Evolutionary conservation across 1,140 invertebrate species (phyloP).

Genomic region (Phenacoccus solenopsis): DNA sequence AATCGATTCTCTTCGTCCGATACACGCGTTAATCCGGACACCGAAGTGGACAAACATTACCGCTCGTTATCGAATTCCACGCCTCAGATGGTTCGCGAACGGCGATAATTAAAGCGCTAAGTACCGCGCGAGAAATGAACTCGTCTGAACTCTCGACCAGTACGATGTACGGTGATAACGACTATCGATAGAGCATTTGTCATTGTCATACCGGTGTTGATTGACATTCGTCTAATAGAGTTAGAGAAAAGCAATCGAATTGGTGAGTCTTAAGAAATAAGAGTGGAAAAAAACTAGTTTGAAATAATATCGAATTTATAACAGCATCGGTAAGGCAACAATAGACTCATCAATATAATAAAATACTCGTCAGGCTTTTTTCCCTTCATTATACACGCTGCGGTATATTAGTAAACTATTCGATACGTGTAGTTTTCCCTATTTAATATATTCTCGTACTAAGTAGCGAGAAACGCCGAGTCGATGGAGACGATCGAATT

Average conservation of each 20-base stretch:
- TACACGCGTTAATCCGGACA: neutral
- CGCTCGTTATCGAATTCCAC: neutral
- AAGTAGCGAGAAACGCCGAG: neutral
- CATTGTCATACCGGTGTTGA: neutral
- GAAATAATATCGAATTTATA: conserved; percentile 3
- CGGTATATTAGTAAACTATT: neutral
- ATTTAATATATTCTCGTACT: neutral
- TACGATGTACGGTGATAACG: neutral
- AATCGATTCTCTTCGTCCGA: neutral
- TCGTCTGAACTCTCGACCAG: neutral
- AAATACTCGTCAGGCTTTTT: neutral
- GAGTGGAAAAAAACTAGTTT: neutral
- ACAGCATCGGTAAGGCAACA: neutral
- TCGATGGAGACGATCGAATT: neutral
- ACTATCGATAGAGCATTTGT: neutral
- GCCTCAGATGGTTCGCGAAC: neutral
- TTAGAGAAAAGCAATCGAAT: conserved; percentile 2
- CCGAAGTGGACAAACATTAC: neutral
- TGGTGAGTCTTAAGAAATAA: neutral
- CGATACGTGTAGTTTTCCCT: neutral
- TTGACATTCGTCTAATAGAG: neutral
- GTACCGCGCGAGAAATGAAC: neutral
- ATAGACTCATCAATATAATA: neutral
- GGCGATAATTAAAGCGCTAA: neutral
- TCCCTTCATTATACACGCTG: neutral